Conservation (phyloP, 1,140 invertebrate species). For the Spodoptera frugiperda region DNA sequence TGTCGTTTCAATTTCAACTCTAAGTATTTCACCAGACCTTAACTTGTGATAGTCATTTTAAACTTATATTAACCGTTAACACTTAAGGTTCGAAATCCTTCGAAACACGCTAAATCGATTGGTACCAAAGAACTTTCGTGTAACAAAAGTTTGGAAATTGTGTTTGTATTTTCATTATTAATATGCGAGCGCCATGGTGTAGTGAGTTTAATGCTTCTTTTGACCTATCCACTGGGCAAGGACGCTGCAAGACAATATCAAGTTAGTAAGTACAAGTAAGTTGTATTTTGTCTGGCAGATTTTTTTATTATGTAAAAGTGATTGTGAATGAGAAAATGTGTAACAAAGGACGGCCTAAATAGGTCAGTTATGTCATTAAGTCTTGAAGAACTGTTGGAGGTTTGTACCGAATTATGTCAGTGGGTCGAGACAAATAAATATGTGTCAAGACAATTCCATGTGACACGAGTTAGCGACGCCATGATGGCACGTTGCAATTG, state of each 20-base stretch:
- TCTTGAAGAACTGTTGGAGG: slow-evolving; percentile 10
- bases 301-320: background rate
- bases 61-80: no score
- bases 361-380: slow-evolving; percentile 32
- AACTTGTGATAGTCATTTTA: no score
- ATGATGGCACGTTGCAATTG: slow-evolving; percentile 23
- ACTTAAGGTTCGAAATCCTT: no score
- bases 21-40: background rate
- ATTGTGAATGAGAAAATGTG: slow-evolving; percentile 13
- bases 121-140: background rate
- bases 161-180: background rate
- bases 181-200: background rate
- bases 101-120: no score
- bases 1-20: slow-evolving; percentile 2
- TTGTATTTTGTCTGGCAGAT: background rate
- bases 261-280: no score
- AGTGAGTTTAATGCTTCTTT: background rate
- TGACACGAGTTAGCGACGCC: background rate
- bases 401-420: slow-evolving; percentile 19
- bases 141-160: no score
- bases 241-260: background rate
- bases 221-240: slow-evolving; percentile 7
- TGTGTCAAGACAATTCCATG: slow-evolving; percentile 11
- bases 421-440: slow-evolving; percentile 26
- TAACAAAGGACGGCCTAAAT: slow-evolving; percentile 18